Evolutionary conservation across 2,113 vertebrate species (phyloP), one percentile per base, ranked within the genome.

Genomic region (Nothoprocta perdicaria): DNA sequence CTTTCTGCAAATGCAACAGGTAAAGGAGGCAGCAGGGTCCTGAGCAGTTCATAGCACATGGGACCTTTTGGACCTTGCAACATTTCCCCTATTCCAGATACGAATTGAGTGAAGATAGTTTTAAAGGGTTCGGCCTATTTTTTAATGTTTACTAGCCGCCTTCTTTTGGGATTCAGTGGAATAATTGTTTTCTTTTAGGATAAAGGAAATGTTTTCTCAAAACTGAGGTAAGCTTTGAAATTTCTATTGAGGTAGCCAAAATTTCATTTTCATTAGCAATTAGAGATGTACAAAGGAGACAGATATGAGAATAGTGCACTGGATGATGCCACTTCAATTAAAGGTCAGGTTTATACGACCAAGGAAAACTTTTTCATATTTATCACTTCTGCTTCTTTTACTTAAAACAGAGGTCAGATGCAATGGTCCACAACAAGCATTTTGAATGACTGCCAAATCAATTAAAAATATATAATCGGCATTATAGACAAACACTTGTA

Each of bases 221-320:
- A 15, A 66, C 7, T 66, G 58, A 84, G 29, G 29, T 73, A 83
- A 86, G 38, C 46, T 63, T 61, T 72, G 57, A 90, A 21, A 33
- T 57, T 27, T 13, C 69, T 88, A 52, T 21, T 67, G 52, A 91
- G 82, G 68, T 83, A 89, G 82, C 31, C 53, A 46, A 41, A 73
- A 52, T 80, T 77, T 84, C 43, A 21, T 31, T 43, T 29, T 73
- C 62, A 52, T 76, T 89, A 90, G 52, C 50, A 69, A 2, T 40
- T 81, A 68, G 19, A 94, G 19, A 43, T 62, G 29, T 72, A 48
- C 23, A 86, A 68, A 53, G 43, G 40, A 84, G 35, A 65, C 6
- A 18, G 48, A 83, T 0, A 35, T 15, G 79, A 80, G 23, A 85
- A 79, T 14, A 52, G 14, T 35, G n/a, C 43, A 41, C n/a, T 63